Percentiles rank a stretch among this genome's conserved stretches.
These are phyloP conservation scores for Spicauda simplicius DNA, from an alignment of 2,888 invertebrate genomes.

Conservation along the genomic window DNA sequence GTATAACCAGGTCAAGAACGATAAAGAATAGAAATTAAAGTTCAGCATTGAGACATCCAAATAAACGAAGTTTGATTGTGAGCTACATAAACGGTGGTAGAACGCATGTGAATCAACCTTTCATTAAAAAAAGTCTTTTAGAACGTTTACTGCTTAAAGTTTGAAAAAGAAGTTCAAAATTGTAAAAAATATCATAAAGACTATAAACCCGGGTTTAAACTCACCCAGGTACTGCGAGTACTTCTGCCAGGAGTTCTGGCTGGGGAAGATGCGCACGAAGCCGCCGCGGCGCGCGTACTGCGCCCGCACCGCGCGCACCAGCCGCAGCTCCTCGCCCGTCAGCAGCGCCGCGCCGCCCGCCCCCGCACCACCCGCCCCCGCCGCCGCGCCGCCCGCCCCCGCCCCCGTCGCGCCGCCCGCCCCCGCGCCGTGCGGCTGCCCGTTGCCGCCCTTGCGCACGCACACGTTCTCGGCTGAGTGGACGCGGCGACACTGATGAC, in stretches of 20 bases:
- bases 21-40: too few species aligned
- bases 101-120: too few species aligned
- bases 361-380: constrained; percentile 81
- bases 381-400: constrained; percentile 62
- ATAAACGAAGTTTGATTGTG: too few species aligned
- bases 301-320: constrained; percentile 89
- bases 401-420: constrained; percentile 40
- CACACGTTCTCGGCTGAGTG: constrained; percentile 89
- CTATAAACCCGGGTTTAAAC: neutral
- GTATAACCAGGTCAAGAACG: too few species aligned
- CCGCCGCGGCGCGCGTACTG: constrained; percentile 94
- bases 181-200: too few species aligned
- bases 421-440: constrained; percentile 42
- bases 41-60: too few species aligned
- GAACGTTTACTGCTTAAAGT: too few species aligned
- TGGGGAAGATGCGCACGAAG: constrained; percentile 95
- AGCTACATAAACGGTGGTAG: too few species aligned
- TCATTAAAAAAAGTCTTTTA: too few species aligned
- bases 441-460: constrained; percentile 57
- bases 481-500: constrained; percentile 86
- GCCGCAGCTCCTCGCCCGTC: constrained; percentile 91
- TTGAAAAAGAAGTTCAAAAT: too few species aligned
- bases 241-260: constrained; percentile 93
- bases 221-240: constrained; percentile 91
- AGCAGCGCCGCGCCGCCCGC: constrained; percentile 74